Conservation (phyloP, 2,797 vertebrate species). For the Hyperoplus immaculatus region DNA sequence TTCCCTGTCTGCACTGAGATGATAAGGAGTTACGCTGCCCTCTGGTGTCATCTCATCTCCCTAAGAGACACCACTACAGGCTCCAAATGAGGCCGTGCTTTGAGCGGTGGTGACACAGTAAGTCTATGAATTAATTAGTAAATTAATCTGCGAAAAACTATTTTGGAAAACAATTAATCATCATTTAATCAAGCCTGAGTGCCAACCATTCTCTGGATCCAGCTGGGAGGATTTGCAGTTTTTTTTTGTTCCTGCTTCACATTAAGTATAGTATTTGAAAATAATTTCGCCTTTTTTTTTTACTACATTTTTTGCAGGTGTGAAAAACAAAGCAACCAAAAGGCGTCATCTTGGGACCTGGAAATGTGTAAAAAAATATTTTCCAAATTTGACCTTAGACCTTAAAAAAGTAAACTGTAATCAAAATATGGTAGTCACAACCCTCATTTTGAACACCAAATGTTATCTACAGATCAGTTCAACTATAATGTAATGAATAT, state of each 20-base stretch:
- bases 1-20: background rate
- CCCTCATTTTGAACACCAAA: background rate
- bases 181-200: background rate
- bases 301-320: background rate
- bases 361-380: background rate
- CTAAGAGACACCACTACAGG: background rate
- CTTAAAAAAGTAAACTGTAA: background rate
- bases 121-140: background rate
- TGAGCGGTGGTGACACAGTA: background rate
- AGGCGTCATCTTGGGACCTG: background rate
- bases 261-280: background rate
- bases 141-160: background rate
- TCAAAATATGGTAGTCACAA: background rate
- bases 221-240: background rate
- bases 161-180: background rate
- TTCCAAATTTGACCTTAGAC: background rate
- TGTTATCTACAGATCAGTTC: background rate
- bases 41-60: conserved; percentile 42
- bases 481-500: background rate
- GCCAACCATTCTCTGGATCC: background rate
- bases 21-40: conserved; percentile 43
- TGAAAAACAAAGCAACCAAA: background rate
- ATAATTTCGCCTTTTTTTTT: no score
- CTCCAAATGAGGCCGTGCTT: background rate
- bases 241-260: no score